phyloP scores from a whole-genome alignment of 2,797 vertebrate genomes.

The Borostomias antarcticus region DNA sequence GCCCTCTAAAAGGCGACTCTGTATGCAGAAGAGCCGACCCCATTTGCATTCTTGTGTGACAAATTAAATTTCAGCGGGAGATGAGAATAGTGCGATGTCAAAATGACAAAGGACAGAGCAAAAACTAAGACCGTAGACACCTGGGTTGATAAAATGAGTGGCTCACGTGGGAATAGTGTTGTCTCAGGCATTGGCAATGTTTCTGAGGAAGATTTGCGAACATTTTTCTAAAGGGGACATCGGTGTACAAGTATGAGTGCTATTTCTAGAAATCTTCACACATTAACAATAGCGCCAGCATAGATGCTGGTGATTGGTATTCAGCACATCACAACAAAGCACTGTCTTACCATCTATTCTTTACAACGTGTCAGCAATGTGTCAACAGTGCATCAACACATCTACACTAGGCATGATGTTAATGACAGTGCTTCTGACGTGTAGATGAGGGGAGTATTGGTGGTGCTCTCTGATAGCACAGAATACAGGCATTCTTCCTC shows the following conservation, averaged over 20 bases:
- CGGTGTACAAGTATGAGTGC: too few relatives aligned
- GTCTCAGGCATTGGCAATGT: slow-evolving; percentile 7
- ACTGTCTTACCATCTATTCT: too few relatives aligned
- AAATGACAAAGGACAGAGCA: slow-evolving; percentile 49
- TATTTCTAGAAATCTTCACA: too few relatives aligned
- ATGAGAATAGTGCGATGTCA: slow-evolving; percentile 51
- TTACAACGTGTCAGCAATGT: too few relatives aligned
- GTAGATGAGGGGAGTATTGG: background rate
- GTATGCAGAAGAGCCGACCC: slow-evolving; percentile 66
- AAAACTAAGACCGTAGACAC: slow-evolving; percentile 17
- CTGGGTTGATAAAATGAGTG: slow-evolving; percentile 29
- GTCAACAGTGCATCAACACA: too few relatives aligned
- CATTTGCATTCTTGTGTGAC: slow-evolving; percentile 74
- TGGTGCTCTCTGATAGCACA: background rate
- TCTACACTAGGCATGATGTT: too few relatives aligned
- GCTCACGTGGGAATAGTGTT: background rate
- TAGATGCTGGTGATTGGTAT: too few relatives aligned
- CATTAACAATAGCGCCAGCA: too few relatives aligned
- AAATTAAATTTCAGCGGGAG: slow-evolving; percentile 67
- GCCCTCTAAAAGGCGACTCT: slow-evolving; percentile 71
- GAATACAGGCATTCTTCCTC: background rate
- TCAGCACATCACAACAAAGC: too few relatives aligned
- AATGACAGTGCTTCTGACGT: too few relatives aligned
- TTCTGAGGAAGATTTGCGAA: background rate
- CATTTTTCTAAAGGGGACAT: too few relatives aligned